Evolutionary conservation across 2,797 vertebrate species (phyloP), one percentile per base, ranked within the genome.

Genomic region (Coregonus ussuriensis): DNA sequence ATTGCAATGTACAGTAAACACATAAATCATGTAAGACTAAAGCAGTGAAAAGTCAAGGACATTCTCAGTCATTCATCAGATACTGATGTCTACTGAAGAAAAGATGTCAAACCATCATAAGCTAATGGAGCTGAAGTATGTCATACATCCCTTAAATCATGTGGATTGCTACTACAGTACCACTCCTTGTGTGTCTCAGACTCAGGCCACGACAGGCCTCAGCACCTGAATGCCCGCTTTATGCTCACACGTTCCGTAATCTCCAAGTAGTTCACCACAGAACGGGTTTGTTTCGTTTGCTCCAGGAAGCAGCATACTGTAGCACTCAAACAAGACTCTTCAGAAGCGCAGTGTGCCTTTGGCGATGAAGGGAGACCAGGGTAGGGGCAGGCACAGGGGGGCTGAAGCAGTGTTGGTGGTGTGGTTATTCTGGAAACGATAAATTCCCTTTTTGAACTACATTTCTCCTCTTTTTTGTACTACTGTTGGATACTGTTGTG

Each of bases 41-140:
- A 93, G 90, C 90, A 92, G 89, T 91, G 87, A 91, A 89, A 89
- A 89, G 88, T 92, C 91, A 92, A 92, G 90, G 90, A 90, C 92
- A 92, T 93, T 89, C 88, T 88, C 91, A 93, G 91, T 91, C 90
- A 85, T 87, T 91, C 91, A 93, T 94, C 92, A 93, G 93, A 94
- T 92, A 91, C 89, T 92, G 91, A 93, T 92, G 91, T 90, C 87
- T 91, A 85, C 88, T 85, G 83, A 89, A 88, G 76, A 82, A 82
- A 89, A 91, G 89, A 89, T 87, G 86, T 92, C 87, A 76, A 91
- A 91, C 91, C 91, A 88, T 79, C 91, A 88, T 79, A 59, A 88
- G 91, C 90, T 86, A 76, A 37, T 87, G 59, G 85, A 72, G 85
- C 89, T 62, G 81, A 91, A 77, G 88, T 90, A 86, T 88, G 84